phyloP scores from a whole-genome alignment of 2,113 vertebrate species.

The Ceyx melanurus region DNA sequence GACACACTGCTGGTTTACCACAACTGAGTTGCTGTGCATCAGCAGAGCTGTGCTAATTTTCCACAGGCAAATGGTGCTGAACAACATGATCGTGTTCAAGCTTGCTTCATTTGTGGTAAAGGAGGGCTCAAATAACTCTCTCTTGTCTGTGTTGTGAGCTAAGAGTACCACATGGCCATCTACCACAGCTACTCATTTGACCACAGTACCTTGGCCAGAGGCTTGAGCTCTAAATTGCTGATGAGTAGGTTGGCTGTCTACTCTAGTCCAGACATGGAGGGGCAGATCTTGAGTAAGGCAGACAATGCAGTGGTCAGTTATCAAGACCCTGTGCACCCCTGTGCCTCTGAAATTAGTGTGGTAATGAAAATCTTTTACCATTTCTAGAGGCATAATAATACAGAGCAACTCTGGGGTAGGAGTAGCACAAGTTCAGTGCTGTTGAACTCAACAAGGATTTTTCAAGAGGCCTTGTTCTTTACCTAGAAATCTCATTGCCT shows the following conservation, averaged over 20 bases:
- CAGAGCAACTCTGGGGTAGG: background rate
- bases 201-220: background rate
- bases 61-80: accelerated
- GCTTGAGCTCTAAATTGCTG: background rate
- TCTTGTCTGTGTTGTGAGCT: background rate
- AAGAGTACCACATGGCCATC: background rate
- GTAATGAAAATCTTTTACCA: background rate
- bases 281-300: background rate
- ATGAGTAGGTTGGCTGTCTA: background rate
- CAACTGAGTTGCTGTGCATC: background rate
- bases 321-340: background rate
- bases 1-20: background rate
- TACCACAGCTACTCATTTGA: background rate
- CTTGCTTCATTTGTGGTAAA: background rate
- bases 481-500: background rate
- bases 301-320: background rate
- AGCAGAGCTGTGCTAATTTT: background rate
- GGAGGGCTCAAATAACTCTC: background rate
- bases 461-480: background rate
- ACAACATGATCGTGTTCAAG: background rate
- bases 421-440: background rate
- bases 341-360: background rate
- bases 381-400: background rate
- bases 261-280: background rate
- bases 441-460: background rate